A percentile compares a stretch with the other conserved stretches of the same genome.
Evolutionary conservation across 2,797 vertebrate species (phyloP).

Genomic region (Sebastolobus altivelis): DNA sequence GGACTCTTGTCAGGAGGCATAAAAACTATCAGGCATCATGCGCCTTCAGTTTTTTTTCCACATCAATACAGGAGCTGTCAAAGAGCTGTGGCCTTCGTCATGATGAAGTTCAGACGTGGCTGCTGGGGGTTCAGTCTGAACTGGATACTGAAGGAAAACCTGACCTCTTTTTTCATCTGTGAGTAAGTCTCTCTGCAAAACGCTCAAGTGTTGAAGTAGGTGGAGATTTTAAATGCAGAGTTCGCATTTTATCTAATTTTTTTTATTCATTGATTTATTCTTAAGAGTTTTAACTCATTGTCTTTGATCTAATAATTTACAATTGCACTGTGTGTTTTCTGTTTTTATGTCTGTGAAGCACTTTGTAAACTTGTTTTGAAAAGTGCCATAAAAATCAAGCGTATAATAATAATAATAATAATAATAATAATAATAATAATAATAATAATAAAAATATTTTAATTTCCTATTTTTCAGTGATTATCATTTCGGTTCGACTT

Average conservation of each 20-base stretch:
- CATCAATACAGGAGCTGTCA: conserved; percentile 10
- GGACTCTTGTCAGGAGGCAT: conserved; percentile 32
- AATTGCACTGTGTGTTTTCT: background rate
- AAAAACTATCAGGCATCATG: conserved; percentile 4
- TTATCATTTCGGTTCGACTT: background rate
- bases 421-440: too few relatives aligned
- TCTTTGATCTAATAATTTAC: too few relatives aligned
- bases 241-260: background rate
- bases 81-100: background rate
- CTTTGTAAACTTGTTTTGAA: too few relatives aligned
- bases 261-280: background rate
- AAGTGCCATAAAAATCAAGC: too few relatives aligned
- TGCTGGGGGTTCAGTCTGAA: conserved; percentile 4
- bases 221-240: background rate
- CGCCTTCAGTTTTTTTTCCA: background rate
- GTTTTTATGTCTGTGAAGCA: too few relatives aligned
- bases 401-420: too few relatives aligned
- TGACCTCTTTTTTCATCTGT: background rate
- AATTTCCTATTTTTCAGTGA: background rate
- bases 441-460: background rate
- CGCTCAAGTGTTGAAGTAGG: background rate
- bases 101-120: conserved; percentile 4
- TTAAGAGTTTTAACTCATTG: background rate
- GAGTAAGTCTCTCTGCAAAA: background rate
- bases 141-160: background rate